phyloP scores from a whole-genome alignment of 1,140 invertebrate genomes.

The Ladona fulva region DNA sequence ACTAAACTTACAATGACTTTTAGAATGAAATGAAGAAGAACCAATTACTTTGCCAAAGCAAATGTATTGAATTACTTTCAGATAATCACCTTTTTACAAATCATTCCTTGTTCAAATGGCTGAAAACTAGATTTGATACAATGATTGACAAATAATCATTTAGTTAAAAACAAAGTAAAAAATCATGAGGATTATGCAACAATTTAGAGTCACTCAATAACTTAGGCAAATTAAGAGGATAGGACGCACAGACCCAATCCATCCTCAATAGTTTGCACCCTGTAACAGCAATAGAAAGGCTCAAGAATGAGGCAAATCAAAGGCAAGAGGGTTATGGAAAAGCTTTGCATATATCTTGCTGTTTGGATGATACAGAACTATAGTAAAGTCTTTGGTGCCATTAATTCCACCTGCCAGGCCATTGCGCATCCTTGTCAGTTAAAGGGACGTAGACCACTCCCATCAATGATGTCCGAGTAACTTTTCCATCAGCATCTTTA shows the following conservation, averaged over 20 bases:
- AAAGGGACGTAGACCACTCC: constrained; percentile 95
- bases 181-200: background rate
- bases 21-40: background rate
- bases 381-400: background rate
- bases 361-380: background rate
- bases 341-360: background rate
- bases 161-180: background rate
- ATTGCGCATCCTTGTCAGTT: constrained; percentile 75
- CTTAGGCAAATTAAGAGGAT: background rate
- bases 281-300: background rate
- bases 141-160: background rate
- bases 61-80: background rate
- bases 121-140: background rate
- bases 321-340: background rate
- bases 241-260: background rate
- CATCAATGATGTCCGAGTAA: constrained; percentile 75
- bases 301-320: background rate
- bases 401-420: constrained; percentile 37
- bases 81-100: background rate
- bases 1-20: background rate
- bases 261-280: background rate
- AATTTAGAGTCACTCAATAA: background rate
- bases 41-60: background rate
- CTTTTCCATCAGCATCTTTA: constrained; percentile 69
- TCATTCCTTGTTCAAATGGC: background rate